These are phyloP conservation scores for Solea solea DNA, from an alignment of 2,113 vertebrate species.

Conservation along the genomic window DNA sequence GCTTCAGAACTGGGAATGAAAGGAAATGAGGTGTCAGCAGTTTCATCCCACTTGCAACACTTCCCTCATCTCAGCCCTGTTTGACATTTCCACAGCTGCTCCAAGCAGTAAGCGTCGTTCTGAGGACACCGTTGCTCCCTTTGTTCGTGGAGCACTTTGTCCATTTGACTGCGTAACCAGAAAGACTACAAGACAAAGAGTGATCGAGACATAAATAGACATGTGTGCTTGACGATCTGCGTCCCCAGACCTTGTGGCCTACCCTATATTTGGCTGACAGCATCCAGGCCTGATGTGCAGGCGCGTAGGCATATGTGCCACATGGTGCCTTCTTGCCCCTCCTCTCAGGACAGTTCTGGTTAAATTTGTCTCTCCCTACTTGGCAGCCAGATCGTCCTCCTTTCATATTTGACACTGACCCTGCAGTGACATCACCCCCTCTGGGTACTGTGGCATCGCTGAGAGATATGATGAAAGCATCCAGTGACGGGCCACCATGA, in stretches of 20 bases:
- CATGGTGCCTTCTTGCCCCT: slow-evolving; percentile 67
- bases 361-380: slow-evolving; percentile 71
- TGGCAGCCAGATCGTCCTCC: slow-evolving; percentile 64
- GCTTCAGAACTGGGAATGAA: slow-evolving; percentile 75
- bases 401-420: slow-evolving; percentile 80
- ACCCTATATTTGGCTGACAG: slow-evolving; percentile 53
- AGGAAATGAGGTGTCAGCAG: slow-evolving; percentile 80
- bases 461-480: slow-evolving; percentile 75
- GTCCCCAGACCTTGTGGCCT: slow-evolving; percentile 57
- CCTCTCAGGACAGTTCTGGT: slow-evolving; percentile 68
- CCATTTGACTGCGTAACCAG: slow-evolving; percentile 65
- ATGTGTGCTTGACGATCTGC: slow-evolving; percentile 64
- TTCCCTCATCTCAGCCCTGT: slow-evolving; percentile 74
- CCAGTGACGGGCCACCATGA: slow-evolving; percentile 75
- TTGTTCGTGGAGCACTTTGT: slow-evolving; percentile 64
- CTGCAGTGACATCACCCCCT: slow-evolving; percentile 71
- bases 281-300: slow-evolving; percentile 51
- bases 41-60: slow-evolving; percentile 73
- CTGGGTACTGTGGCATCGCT: slow-evolving; percentile 63
- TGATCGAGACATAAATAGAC: slow-evolving; percentile 70
- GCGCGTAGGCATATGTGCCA: slow-evolving; percentile 51
- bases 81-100: slow-evolving; percentile 77
- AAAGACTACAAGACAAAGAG: slow-evolving; percentile 66
- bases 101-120: slow-evolving; percentile 55
- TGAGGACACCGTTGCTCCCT: slow-evolving; percentile 60